phyloP scores from a whole-genome alignment of 2,888 invertebrate species.

The Synergus laeviventris region DNA sequence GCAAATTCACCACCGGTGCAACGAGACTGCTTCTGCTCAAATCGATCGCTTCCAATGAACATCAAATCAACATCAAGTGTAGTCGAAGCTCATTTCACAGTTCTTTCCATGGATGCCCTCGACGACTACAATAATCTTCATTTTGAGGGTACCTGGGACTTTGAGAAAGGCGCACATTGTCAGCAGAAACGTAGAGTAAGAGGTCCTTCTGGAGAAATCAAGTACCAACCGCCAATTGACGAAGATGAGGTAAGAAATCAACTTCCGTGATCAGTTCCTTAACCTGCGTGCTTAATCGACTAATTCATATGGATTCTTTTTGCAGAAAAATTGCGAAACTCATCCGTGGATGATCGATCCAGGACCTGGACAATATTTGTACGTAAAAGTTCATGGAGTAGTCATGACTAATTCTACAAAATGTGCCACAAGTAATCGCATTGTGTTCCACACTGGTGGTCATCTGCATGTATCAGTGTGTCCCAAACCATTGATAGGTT shows the following conservation, averaged over 20 bases:
- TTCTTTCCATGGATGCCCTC: constrained; percentile 88
- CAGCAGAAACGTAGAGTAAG: constrained; percentile 83
- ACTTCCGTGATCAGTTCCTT: not conserved
- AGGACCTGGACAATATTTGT: constrained; percentile 85
- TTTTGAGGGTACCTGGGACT: constrained; percentile 91
- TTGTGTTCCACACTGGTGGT: constrained; percentile 87
- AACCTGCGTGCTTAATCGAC: not conserved
- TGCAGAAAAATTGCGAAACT: constrained; percentile 87
- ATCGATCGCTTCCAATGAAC: constrained; percentile 82
- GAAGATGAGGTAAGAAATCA: constrained; percentile 76
- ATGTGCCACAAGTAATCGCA: constrained; percentile 87
- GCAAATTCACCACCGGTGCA: constrained; percentile 83
- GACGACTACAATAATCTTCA: constrained; percentile 91
- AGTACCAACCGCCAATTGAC: constrained; percentile 78
- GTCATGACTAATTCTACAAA: constrained; percentile 78
- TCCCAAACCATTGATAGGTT: constrained; percentile 78
- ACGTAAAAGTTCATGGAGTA: constrained; percentile 85
- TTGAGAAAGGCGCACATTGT: constrained; percentile 85
- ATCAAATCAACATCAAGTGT: constrained; percentile 87
- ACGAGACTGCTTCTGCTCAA: constrained; percentile 89
- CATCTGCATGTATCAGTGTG: constrained; percentile 81
- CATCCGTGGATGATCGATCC: constrained; percentile 90
- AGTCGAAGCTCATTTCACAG: constrained; percentile 88
- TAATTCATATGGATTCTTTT: constrained; percentile 48
- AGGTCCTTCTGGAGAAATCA: constrained; percentile 88